Conservation (phyloP, 2,113 vertebrate genomes). For the Stomatorhinus ivindoensis region DNA sequence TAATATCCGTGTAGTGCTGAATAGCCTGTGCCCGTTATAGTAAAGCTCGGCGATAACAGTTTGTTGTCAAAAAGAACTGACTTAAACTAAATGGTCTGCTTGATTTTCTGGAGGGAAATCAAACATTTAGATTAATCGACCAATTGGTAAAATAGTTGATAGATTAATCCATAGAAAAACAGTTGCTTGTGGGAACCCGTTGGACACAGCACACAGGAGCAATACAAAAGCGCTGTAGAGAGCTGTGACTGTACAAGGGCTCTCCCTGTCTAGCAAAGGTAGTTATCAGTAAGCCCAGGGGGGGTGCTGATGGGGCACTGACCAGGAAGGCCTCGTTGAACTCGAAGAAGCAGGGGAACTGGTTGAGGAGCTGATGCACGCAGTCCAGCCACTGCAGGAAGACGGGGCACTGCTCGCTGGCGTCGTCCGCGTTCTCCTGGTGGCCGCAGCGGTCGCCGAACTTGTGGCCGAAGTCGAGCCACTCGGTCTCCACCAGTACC, state of each 20-base stretch:
- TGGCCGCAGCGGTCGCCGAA: conserved; percentile 97
- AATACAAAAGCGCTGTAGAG: background rate
- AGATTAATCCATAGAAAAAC: too few species aligned
- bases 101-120: too few species aligned
- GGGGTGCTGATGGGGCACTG: conserved; percentile 35
- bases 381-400: conserved; percentile 98
- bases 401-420: conserved; percentile 93
- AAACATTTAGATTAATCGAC: too few species aligned
- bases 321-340: conserved; percentile 97
- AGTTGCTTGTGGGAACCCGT: too few species aligned
- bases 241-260: background rate
- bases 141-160: too few species aligned
- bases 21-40: too few species aligned
- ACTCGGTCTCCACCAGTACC: conserved; percentile 90
- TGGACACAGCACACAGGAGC: background rate
- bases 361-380: conserved; percentile 91
- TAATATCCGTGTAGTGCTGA: too few species aligned
- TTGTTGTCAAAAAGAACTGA: too few species aligned
- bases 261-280: background rate
- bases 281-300: background rate
- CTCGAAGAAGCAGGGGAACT: conserved; percentile 96
- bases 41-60: too few species aligned
- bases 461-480: conserved; percentile 95
- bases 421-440: conserved; percentile 87
- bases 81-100: too few species aligned